Percentiles rank a stretch among this genome's conserved stretches.
These are phyloP conservation scores for Leptinotarsa tumamoca DNA, from an alignment of 2,888 invertebrate genomes.

Conservation along the genomic window DNA sequence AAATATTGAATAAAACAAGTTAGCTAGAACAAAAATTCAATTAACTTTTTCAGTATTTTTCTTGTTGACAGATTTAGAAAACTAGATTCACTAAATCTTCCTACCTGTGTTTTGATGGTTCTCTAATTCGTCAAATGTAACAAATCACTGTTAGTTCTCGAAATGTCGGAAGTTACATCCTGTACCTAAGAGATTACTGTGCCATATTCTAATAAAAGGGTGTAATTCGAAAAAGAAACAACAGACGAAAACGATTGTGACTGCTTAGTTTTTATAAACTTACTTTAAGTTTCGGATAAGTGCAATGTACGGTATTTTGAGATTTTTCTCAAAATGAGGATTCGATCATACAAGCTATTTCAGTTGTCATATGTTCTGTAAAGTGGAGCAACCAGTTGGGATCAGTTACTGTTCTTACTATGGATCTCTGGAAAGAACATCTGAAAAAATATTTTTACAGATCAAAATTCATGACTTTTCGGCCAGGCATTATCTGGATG, in stretches of 20 bases:
- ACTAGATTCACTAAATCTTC: neutral
- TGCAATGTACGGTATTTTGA: constrained; percentile 62
- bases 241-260: constrained; percentile 54
- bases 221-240: constrained; percentile 46
- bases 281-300: constrained; percentile 64
- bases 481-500: too few relatives aligned
- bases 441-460: too few relatives aligned
- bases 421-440: too few relatives aligned
- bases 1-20: neutral
- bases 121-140: constrained; percentile 23
- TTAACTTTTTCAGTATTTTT: neutral
- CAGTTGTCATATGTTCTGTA: neutral
- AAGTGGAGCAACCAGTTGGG: too few relatives aligned
- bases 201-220: constrained; percentile 56
- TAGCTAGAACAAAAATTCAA: neutral
- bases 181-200: constrained; percentile 57
- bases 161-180: constrained; percentile 39
- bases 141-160: constrained; percentile 38
- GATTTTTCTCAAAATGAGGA: constrained; percentile 29
- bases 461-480: too few relatives aligned
- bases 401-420: too few relatives aligned
- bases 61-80: neutral
- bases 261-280: constrained; percentile 63
- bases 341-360: neutral
- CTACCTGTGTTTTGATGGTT: constrained; percentile 30